phyloP scores from a whole-genome alignment of 2,113 vertebrate species.

The Marmota monax region DNA sequence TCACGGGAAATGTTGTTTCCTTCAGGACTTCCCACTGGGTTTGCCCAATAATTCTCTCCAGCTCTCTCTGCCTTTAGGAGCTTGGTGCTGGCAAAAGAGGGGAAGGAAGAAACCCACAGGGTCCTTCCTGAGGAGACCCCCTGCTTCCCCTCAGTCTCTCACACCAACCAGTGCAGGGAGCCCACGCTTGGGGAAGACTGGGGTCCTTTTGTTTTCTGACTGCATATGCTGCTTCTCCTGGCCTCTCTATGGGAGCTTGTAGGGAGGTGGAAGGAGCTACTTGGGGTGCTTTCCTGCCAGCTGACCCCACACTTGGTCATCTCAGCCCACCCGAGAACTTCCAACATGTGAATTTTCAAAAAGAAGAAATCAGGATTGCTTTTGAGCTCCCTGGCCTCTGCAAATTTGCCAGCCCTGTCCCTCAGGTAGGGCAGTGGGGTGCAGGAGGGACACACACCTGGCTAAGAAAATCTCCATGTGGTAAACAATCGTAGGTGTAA shows the following conservation, averaged over 20 bases:
- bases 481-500: background rate
- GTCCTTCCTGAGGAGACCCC: background rate
- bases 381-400: background rate
- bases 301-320: background rate
- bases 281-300: background rate
- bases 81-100: background rate
- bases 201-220: background rate
- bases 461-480: constrained; percentile 41
- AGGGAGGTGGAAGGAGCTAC: background rate
- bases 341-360: background rate
- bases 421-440: background rate
- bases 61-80: background rate
- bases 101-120: background rate
- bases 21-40: constrained; percentile 28
- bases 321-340: background rate
- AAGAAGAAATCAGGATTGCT: background rate
- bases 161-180: too few relatives aligned
- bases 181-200: background rate
- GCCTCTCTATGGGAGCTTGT: background rate
- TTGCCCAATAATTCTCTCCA: background rate
- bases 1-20: constrained; percentile 11
- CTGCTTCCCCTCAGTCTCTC: background rate
- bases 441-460: background rate
- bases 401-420: background rate
- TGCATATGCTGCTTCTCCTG: background rate